A percentile compares a stretch with the other conserved stretches of the same genome.
Evolutionary conservation across 2,888 invertebrate genomes (phyloP).

Genomic region (Chesias legatella): DNA sequence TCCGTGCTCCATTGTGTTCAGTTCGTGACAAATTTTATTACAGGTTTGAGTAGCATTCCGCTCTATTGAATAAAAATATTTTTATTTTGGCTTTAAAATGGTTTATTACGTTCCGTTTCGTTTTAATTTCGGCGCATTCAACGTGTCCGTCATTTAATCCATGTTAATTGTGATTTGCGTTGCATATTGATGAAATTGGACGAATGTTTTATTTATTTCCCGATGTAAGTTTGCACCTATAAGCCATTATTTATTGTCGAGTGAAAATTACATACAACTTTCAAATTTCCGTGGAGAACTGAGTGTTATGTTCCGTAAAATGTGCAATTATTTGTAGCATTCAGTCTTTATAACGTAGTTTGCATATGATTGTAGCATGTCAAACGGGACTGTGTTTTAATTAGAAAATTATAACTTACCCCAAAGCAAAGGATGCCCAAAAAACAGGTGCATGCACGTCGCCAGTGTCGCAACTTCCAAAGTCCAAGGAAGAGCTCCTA

Average conservation of each 20-base stretch:
- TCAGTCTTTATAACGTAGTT: too few relatives aligned
- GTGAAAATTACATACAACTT: too few relatives aligned
- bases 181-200: constrained; percentile 3
- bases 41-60: constrained; percentile 30
- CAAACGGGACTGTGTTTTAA: too few relatives aligned
- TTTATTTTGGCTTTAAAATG: constrained; percentile 15
- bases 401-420: constrained; percentile 45
- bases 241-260: too few relatives aligned
- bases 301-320: too few relatives aligned
- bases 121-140: constrained; percentile 4
- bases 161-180: constrained; percentile 2
- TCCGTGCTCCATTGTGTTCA: constrained; percentile 53
- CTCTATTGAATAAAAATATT: constrained; percentile 28
- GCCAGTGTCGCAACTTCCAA: constrained; percentile 57
- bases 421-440: constrained; percentile 67
- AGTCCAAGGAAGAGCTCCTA: constrained; percentile 65
- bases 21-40: constrained; percentile 58
- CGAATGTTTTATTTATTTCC: constrained; percentile 2
- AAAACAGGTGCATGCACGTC: constrained; percentile 48
- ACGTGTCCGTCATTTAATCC: neutral
- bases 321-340: too few relatives aligned
- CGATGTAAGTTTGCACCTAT: too few relatives aligned
- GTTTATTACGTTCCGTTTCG: constrained; percentile 6
- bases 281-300: too few relatives aligned
- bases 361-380: too few relatives aligned